Conservation (phyloP, 2,888 invertebrate genomes). For the Sesamia inferens region DNA sequence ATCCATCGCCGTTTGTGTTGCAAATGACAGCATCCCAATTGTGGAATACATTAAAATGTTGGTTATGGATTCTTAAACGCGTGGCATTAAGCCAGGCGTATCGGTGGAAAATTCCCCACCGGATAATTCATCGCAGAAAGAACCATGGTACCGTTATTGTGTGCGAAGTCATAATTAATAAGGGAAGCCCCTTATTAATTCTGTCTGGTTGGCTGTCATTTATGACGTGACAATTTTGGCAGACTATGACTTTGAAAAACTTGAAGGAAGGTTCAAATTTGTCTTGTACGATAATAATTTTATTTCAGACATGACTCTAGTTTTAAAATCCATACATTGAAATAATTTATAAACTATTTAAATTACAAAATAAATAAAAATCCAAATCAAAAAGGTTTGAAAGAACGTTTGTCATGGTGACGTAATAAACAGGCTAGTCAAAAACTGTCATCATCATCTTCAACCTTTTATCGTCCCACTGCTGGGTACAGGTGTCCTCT, state of each 20-base stretch:
- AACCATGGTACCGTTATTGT: conserved; percentile 32
- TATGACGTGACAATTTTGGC: neutral
- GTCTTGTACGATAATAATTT: too few species aligned
- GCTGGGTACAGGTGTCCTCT: too few species aligned
- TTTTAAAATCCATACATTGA: too few species aligned
- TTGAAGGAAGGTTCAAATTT: too few species aligned
- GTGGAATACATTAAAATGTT: neutral
- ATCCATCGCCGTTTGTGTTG: neutral
- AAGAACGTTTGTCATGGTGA: too few species aligned
- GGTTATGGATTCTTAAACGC: neutral
- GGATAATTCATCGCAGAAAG: conserved; percentile 31
- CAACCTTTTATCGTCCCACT: too few species aligned
- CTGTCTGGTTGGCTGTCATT: conserved; percentile 3
- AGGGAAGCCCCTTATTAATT: conserved; percentile 14
- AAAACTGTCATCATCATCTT: too few species aligned
- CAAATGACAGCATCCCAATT: neutral
- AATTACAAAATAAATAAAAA: too few species aligned
- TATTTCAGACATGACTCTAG: too few species aligned
- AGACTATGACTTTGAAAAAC: neutral
- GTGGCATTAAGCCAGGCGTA: conserved; percentile 41
- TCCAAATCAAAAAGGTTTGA: too few species aligned
- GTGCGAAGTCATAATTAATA: conserved; percentile 58
- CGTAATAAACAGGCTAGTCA: too few species aligned
- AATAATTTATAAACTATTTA: too few species aligned
- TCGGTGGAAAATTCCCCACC: neutral